Conservation (phyloP, 2,888 invertebrate species). For the Arctia plantaginis region DNA sequence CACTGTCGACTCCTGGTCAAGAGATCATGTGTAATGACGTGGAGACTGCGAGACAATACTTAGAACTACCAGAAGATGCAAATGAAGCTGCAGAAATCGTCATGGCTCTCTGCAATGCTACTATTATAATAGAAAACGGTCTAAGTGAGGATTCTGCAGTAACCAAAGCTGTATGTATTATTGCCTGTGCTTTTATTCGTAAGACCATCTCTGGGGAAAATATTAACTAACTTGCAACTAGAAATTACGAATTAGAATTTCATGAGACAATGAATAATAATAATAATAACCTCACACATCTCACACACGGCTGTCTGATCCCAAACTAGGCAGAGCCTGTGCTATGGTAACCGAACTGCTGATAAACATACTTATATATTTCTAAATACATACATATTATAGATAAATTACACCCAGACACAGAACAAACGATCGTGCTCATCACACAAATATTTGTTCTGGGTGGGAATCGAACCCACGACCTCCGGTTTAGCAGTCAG, state of each 20-base stretch:
- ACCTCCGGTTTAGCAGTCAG: no score
- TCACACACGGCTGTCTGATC: no score
- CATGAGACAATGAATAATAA: no score
- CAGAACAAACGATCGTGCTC: no score
- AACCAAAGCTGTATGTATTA: conserved; percentile 72
- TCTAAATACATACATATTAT: no score
- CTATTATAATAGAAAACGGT: conserved; percentile 68
- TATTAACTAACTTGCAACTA: neutral
- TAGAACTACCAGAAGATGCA: conserved; percentile 58
- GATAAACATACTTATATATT: no score
- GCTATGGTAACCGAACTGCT: no score
- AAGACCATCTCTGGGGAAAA: neutral
- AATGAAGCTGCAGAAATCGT: conserved; percentile 51
- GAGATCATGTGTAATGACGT: conserved; percentile 72
- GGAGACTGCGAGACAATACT: conserved; percentile 58
- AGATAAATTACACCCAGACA: no score
- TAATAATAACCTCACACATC: no score
- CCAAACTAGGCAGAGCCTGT: no score
- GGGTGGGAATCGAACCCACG: no score
- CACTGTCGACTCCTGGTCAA: conserved; percentile 67
- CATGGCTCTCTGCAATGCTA: conserved; percentile 66
- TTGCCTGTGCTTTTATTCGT: neutral
- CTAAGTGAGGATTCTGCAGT: conserved; percentile 66
- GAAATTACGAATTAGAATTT: neutral
- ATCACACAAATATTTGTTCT: no score